Conservation (phyloP, 2,888 invertebrate genomes). For the Tenthredo distinguenda region DNA sequence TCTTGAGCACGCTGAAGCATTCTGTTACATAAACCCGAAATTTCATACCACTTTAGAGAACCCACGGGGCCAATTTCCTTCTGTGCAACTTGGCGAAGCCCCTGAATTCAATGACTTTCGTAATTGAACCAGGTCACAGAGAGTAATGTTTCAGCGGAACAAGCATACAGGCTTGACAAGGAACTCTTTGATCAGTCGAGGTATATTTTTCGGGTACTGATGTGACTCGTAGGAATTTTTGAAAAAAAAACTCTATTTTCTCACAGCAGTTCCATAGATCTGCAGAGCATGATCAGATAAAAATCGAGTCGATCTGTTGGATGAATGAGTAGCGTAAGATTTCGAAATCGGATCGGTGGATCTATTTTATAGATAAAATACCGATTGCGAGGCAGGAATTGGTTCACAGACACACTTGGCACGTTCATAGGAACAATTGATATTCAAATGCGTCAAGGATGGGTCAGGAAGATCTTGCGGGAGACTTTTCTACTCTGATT, state of each 20-base stretch:
- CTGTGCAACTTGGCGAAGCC: neutral
- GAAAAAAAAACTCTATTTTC: neutral
- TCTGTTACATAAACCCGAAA: slow-evolving; percentile 78
- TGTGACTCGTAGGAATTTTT: neutral
- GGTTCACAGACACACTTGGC: neutral
- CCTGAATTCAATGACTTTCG: slow-evolving; percentile 18
- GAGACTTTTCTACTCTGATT: neutral
- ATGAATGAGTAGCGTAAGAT: neutral
- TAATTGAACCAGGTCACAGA: slow-evolving; percentile 3
- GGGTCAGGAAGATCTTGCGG: neutral
- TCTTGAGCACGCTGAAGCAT: slow-evolving; percentile 89
- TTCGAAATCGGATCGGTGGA: neutral
- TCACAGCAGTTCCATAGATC: too few relatives aligned
- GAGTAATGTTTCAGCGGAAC: neutral
- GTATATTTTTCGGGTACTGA: neutral
- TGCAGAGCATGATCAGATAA: too few relatives aligned
- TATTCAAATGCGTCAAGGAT: neutral
- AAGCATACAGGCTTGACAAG: neutral
- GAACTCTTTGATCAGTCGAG: neutral
- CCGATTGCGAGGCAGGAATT: neutral
- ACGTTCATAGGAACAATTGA: neutral
- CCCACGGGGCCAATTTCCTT: neutral
- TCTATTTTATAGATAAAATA: neutral
- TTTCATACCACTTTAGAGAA: slow-evolving; percentile 9
- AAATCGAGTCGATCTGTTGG: too few relatives aligned